A percentile compares a stretch with the other conserved stretches of the same genome.
These are phyloP conservation scores for Smittia aterrima DNA, from an alignment of 2,888 invertebrate species.

Conservation along the genomic window DNA sequence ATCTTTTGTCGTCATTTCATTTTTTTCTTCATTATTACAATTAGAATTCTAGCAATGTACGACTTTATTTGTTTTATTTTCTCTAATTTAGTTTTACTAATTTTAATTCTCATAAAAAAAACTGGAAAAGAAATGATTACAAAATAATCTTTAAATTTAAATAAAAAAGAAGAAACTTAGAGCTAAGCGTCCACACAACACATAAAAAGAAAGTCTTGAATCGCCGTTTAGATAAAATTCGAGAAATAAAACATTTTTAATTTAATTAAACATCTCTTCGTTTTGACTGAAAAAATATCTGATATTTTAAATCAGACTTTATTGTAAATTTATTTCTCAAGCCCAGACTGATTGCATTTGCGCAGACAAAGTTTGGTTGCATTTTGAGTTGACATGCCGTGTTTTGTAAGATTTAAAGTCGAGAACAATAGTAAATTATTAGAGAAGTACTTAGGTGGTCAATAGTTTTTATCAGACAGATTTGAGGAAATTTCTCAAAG, in stretches of 20 bases:
- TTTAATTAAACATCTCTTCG: neutral
- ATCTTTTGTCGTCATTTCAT: neutral
- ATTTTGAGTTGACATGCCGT: no score
- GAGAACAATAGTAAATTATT: no score
- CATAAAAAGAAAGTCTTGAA: neutral
- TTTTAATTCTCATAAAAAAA: neutral
- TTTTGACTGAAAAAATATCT: neutral
- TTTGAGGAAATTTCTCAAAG: no score
- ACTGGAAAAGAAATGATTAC: neutral
- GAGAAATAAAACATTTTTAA: neutral
- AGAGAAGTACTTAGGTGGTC: no score
- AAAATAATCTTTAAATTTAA: constrained; percentile 1
- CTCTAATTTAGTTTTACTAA: neutral
- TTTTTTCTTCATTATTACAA: neutral
- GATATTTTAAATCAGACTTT: neutral
- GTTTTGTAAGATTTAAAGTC: no score
- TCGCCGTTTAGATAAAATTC: neutral
- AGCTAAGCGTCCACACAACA: neutral
- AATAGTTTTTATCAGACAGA: no score
- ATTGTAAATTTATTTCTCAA: neutral
- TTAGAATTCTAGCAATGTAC: neutral
- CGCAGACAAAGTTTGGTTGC: neutral
- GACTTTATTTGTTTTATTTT: neutral
- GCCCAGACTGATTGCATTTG: no score
- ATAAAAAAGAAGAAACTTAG: neutral